These are phyloP conservation scores for Theocolax elegans DNA, from an alignment of 1,140 invertebrate genomes.

Conservation along the genomic window DNA sequence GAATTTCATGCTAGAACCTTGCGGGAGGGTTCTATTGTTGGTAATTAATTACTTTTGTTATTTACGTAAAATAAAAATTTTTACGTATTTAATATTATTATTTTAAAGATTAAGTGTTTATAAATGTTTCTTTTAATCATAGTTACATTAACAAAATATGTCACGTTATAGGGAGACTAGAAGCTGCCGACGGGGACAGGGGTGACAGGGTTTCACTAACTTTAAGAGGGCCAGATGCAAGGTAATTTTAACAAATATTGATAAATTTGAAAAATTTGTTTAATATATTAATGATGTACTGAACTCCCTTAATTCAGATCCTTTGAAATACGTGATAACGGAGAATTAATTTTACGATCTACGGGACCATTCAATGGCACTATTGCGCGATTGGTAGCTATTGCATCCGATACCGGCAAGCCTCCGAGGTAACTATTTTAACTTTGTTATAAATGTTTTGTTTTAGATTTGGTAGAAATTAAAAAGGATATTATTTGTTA, in stretches of 20 bases:
- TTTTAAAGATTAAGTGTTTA: neutral
- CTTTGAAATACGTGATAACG: constrained; percentile 68
- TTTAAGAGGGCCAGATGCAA: constrained; percentile 78
- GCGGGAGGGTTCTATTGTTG: constrained; percentile 60
- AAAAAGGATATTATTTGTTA: constrained; percentile 3
- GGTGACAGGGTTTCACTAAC: constrained; percentile 78
- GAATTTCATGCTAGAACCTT: constrained; percentile 76
- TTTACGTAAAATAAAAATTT: neutral
- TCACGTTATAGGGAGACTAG: constrained; percentile 71
- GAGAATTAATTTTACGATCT: constrained; percentile 68
- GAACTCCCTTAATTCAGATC: constrained; percentile 54
- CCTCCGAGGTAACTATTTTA: constrained; percentile 77
- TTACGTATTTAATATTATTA: neutral
- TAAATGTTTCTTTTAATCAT: too few species aligned
- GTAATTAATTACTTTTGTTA: constrained; percentile 53
- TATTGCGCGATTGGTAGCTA: constrained; percentile 74
- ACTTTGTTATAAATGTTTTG: too few species aligned
- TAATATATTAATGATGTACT: neutral
- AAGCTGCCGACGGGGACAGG: constrained; percentile 83
- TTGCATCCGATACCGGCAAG: constrained; percentile 82
- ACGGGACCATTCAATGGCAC: constrained; percentile 72
- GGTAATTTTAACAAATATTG: constrained; percentile 58
- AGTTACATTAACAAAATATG: too few species aligned
- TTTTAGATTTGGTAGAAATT: neutral
- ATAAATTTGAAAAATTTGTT: constrained; percentile 1